phyloP scores from a whole-genome alignment of 1,140 invertebrate genomes.

The Caenorhabditis brenneri region DNA sequence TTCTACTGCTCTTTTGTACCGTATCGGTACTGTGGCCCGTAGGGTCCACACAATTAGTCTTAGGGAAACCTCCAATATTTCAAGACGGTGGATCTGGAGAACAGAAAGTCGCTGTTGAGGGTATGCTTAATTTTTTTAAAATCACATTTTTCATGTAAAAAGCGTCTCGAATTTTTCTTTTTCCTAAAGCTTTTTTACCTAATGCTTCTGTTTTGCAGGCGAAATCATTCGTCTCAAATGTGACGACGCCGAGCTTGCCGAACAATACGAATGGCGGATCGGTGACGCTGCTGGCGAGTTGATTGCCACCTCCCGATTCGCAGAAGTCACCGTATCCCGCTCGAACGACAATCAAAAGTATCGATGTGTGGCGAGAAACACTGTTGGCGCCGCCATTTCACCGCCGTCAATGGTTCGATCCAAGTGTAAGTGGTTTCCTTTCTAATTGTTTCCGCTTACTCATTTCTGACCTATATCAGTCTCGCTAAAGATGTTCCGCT shows the following conservation, averaged over 20 bases:
- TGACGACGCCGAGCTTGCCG: conserved; percentile 5
- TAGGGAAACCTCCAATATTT: conserved; percentile 20
- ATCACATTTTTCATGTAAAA: too few relatives aligned
- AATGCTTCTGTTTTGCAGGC: background rate
- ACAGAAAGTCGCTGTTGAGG: conserved; percentile 36
- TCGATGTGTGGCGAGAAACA: conserved; percentile 43
- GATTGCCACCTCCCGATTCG: background rate
- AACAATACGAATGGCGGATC: conserved; percentile 14
- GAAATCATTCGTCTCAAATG: conserved; percentile 19
- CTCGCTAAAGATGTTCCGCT: background rate
- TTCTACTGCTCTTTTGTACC: conserved; percentile 4
- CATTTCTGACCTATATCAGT: conserved; percentile 13
- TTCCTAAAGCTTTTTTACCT: too few relatives aligned
- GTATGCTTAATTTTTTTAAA: background rate
- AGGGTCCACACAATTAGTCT: background rate
- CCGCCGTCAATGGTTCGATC: conserved; percentile 22
- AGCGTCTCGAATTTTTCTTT: too few relatives aligned
- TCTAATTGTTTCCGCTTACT: background rate
- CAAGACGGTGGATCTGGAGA: background rate
- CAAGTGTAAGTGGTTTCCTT: conserved; percentile 14
- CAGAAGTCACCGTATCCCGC: background rate
- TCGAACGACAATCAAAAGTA: conserved; percentile 1
- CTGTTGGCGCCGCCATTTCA: conserved; percentile 34
- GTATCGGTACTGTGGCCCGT: background rate
- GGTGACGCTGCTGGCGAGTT: background rate